Percentiles rank a stretch among this genome's conserved stretches.
Evolutionary conservation across 2,113 vertebrate species (phyloP).

Genomic region (Vireo altiloquus): DNA sequence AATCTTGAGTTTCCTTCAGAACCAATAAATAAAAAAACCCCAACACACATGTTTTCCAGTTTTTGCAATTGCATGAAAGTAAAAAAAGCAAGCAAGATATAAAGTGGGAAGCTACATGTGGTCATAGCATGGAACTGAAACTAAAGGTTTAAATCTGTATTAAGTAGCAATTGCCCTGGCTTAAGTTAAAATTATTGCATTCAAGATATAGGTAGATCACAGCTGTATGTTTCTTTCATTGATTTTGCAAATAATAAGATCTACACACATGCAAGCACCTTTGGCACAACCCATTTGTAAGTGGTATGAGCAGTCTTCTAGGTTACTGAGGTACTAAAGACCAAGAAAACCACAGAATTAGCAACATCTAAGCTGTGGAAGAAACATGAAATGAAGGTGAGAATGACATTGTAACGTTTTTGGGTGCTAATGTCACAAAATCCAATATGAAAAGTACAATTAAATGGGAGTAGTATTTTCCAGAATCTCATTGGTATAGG

Average conservation of each 20-base stretch:
- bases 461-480: neutral
- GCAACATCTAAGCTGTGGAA: neutral
- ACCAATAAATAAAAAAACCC: neutral
- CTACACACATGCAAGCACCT: neutral
- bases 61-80: neutral
- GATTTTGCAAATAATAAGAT: neutral
- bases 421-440: neutral
- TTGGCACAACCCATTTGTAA: neutral
- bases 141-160: neutral
- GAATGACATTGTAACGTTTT: neutral
- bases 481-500: neutral
- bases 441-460: neutral
- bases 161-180: neutral
- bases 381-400: neutral
- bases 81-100: neutral
- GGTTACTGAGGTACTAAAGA: neutral
- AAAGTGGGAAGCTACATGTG: neutral
- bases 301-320: neutral
- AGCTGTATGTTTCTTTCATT: neutral
- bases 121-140: neutral
- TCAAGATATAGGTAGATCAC: neutral
- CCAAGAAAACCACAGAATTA: neutral
- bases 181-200: conserved; percentile 10
- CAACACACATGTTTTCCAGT: neutral
- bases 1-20: neutral